These are phyloP conservation scores for Hydrochoerus hydrochaeris DNA, from an alignment of 2,113 vertebrate species.

Conservation along the genomic window DNA sequence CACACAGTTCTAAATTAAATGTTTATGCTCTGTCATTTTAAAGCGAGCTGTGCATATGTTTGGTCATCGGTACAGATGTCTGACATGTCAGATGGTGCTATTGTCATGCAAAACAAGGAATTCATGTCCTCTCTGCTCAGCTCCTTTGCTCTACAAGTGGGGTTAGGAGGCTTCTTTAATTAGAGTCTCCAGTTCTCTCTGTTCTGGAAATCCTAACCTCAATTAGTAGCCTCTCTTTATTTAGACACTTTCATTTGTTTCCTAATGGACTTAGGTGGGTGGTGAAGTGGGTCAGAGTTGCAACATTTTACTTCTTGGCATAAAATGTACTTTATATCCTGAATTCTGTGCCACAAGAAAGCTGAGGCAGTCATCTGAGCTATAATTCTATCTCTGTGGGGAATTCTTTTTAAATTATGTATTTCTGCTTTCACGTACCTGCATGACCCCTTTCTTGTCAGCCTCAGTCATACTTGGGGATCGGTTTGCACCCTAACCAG, in stretches of 20 bases:
- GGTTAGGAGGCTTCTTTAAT: slow-evolving; percentile 74
- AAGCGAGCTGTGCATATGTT: slow-evolving; percentile 66
- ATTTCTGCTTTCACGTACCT: neutral
- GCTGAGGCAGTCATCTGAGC: neutral
- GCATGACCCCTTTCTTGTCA: neutral
- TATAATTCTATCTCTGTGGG: neutral
- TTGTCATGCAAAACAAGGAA: slow-evolving; percentile 77
- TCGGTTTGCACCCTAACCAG: neutral
- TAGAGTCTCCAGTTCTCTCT: slow-evolving; percentile 69
- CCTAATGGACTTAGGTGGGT: slow-evolving; percentile 66
- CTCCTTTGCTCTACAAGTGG: slow-evolving; percentile 54
- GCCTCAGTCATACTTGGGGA: neutral
- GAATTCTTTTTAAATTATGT: neutral
- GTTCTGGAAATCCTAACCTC: slow-evolving; percentile 81
- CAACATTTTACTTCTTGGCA: slow-evolving; percentile 21
- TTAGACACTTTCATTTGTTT: slow-evolving; percentile 72
- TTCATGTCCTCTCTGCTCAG: slow-evolving; percentile 63
- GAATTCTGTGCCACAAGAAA: slow-evolving; percentile 58
- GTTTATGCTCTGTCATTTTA: slow-evolving; percentile 67
- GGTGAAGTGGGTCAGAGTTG: slow-evolving; percentile 71
- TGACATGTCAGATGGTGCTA: slow-evolving; percentile 70
- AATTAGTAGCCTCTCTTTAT: slow-evolving; percentile 75
- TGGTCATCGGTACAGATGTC: slow-evolving; percentile 81
- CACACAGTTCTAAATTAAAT: slow-evolving; percentile 61
- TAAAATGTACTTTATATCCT: slow-evolving; percentile 40